Evolutionary conservation across 2,888 invertebrate species (phyloP).

Genomic region (Hesperia comma): DNA sequence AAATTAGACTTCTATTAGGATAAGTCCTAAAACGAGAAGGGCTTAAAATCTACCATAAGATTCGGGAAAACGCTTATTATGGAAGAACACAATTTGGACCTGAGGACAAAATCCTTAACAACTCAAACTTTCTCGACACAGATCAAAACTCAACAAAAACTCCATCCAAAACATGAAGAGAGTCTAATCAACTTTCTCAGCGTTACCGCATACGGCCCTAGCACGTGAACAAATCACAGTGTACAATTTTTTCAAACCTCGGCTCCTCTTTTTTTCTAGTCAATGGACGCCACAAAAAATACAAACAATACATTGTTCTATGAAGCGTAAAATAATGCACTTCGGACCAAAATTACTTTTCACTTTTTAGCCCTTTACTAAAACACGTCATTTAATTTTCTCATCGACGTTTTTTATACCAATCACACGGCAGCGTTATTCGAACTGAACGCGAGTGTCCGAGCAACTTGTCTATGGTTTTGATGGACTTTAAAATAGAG

Average conservation of each 20-base stretch:
- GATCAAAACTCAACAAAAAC: not conserved
- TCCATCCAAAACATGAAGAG: conserved; percentile 9
- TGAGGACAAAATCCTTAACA: not conserved
- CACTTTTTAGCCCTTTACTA: conserved; percentile 34
- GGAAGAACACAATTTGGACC: no score
- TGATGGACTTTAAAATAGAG: no score
- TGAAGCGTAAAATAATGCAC: conserved; percentile 37
- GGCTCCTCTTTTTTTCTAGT: conserved; percentile 8
- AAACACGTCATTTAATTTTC: conserved; percentile 39
- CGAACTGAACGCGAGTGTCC: conserved; percentile 32
- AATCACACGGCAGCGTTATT: conserved; percentile 32
- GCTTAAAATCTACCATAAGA: no score
- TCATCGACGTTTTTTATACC: conserved; percentile 34
- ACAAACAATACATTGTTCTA: conserved; percentile 37
- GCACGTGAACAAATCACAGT: conserved; percentile 20
- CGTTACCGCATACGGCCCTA: conserved; percentile 20
- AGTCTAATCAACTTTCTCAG: conserved; percentile 18
- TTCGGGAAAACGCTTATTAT: no score
- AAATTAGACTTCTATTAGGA: no score
- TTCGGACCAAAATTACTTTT: conserved; percentile 35
- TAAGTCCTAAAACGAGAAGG: no score
- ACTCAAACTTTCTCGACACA: conserved; percentile 9
- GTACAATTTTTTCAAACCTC: conserved; percentile 16
- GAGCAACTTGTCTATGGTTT: conserved; percentile 37
- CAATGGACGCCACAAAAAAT: conserved; percentile 32